A percentile compares a stretch with the other conserved stretches of the same genome.
Evolutionary conservation across 2,888 invertebrate species (phyloP).

Genomic region (Parnassius glacialis): DNA sequence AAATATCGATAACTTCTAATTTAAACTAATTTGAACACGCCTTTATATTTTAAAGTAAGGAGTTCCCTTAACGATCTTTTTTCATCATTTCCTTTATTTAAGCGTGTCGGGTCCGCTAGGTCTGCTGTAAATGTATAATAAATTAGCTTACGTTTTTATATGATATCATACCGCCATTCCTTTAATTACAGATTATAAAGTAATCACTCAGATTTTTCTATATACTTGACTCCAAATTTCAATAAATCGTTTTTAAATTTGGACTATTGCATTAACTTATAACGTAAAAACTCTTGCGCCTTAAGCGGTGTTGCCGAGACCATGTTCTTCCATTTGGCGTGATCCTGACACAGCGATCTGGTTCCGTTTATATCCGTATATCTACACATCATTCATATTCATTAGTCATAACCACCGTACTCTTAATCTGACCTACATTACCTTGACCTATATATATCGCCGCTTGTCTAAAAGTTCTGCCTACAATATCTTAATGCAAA

Average conservation of each 20-base stretch:
- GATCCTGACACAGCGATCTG: too few species aligned
- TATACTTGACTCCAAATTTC: not conserved
- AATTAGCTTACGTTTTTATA: conserved; percentile 3
- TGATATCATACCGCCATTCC: conserved; percentile 16
- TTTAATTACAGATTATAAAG: not conserved
- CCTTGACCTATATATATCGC: too few species aligned
- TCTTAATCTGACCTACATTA: too few species aligned
- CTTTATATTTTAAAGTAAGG: conserved; percentile 20
- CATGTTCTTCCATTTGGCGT: too few species aligned
- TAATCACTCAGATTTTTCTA: not conserved
- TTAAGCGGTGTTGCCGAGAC: too few species aligned
- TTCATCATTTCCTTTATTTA: conserved; percentile 18
- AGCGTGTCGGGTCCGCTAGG: conserved; percentile 15
- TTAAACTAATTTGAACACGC: conserved; percentile 13
- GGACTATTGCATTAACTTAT: too few species aligned
- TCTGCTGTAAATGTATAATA: conserved; percentile 22
- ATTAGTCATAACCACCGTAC: too few species aligned
- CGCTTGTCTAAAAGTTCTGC: too few species aligned
- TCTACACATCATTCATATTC: too few species aligned
- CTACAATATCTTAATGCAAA: too few species aligned
- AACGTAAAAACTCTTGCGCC: too few species aligned
- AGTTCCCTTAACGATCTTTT: conserved; percentile 26
- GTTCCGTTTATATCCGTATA: too few species aligned
- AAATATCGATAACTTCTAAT: conserved; percentile 29
- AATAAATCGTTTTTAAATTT: not conserved